Evolutionary conservation across 2,797 vertebrate species (phyloP), one percentile per base, ranked within the genome.

Genomic region (Aphelocoma californica): DNA sequence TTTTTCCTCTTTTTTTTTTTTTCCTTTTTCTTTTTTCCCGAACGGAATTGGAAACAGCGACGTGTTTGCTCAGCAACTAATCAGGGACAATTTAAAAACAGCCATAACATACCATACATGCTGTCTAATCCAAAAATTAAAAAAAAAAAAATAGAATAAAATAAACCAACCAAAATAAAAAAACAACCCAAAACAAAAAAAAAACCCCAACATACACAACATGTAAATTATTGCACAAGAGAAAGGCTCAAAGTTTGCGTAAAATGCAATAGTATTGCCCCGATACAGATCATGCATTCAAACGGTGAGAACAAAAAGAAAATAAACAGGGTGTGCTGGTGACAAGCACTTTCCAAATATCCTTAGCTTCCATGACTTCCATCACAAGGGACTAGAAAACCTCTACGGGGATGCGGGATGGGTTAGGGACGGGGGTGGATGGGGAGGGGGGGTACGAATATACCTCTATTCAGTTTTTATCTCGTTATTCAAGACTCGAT

Each of bases 221-320:
- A 99, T 99, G 99, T 99, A 99, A 99, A 99, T 99, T 99, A 99
- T 99, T 99, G 99, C 99, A 99, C 99, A 99, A 99, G 99, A 99
- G 99, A 99, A 99, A 99, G 99, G 99, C 99, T 99, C 98, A 98
- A 99, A 99, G 99, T 99, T 99, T 99, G 99, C 99, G 98, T 99
- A 98, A 98, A 99, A 99, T 99, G 99, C 99, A 99, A 99, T 98
- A 99, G 98, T 99, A 99, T 99, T 99, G 99, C 99, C 99, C 99
- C 99, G 98, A 99, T 99, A 99, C 99, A 99, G 98, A 99, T 99
- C 99, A 99, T 99, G 99, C 99, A 99, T 99, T 99, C 99, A 99
- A 98, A 99, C 99, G 99, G 98, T 99, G 98, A 98, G 97, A 98
- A 98, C 98, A 97, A 97, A 98, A 98, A 98, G 97, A 94, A 94